Evolutionary conservation across 2,113 vertebrate species (phyloP).

Genomic region (Crypturellus undulatus): DNA sequence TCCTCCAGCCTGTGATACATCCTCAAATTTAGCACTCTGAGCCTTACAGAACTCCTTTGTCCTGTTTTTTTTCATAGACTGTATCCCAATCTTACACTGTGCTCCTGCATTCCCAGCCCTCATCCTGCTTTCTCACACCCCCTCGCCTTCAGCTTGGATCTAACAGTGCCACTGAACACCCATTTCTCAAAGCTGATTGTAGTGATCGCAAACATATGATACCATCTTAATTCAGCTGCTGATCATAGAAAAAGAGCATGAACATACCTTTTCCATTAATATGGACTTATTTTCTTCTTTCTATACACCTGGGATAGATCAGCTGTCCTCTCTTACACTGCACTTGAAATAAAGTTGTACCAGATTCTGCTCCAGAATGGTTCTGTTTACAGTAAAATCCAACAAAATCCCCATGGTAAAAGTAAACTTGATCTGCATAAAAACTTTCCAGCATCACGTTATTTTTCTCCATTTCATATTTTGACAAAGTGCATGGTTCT

Average conservation of each 20-base stretch:
- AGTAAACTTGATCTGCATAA: slow-evolving; percentile 71
- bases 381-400: slow-evolving; percentile 75
- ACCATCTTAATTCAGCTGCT: background rate
- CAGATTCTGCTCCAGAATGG: slow-evolving; percentile 24
- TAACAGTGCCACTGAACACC: background rate
- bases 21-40: background rate
- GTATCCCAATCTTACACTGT: background rate
- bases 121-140: background rate
- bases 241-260: background rate
- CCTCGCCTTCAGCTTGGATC: background rate
- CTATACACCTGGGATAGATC: slow-evolving; percentile 70
- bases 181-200: background rate
- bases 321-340: slow-evolving; percentile 74
- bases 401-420: slow-evolving; percentile 79
- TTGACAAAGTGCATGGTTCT: slow-evolving; percentile 81
- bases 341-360: slow-evolving; percentile 68
- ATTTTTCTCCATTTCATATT: slow-evolving; percentile 75
- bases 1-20: background rate
- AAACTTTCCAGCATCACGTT: slow-evolving; percentile 73
- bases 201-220: background rate
- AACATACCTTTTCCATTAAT: background rate
- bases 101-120: background rate
- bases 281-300: slow-evolving; percentile 41
- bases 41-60: background rate
- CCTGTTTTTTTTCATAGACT: accelerated